Base-by-base conservation (phyloP, 1,140 invertebrate species). In the Aplysia californica region DNA sequence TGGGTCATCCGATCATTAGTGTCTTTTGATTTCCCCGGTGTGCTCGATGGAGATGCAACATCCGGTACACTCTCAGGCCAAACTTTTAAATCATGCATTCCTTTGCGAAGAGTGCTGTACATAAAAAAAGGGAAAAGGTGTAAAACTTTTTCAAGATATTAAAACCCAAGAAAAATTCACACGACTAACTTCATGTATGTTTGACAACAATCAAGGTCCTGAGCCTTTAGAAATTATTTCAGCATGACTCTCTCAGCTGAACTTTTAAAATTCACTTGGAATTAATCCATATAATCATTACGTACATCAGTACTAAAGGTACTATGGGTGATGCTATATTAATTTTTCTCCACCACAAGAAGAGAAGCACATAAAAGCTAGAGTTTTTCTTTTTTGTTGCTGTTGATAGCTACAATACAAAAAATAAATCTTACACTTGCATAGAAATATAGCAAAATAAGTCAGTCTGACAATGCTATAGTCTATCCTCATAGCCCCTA, bases 1-100 rank as follows among this genome's bases (percentile, higher is more conserved):
- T 95, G 91, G 83, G 95, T 95, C 95, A 97, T 97, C 85, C 96
- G 94, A 79, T 96, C 95, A 87, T 95, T 94, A 20, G 92, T 93
- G 33, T 93, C 91, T 85, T 95, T 93, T 4, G 84, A 78, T 90
- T 97, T 97, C 0, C 96, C 96, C 1, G 96, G 96, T 0, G 97
- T 98, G 68, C 90, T 93, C 66, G 93, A 94, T 44, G 91, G 92
- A 82, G 84, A 88, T 78, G 86, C 91, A 20, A 94, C 93, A 91
- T 96, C 95, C 21, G 94, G 95, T 83, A 94, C 93, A 2, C 85
- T 78, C 72, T 90, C 87, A 55, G 91, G 89, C 91, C 91, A 92
- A 20, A 93, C 86, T 76, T 89, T 88, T 31, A 93, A 83, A 85
- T 93, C 92, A 84, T 92, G 89, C 83, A 91, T 90, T 23, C 92